phyloP scores from a whole-genome alignment of 2,888 invertebrate genomes.

The Diploptera punctata region DNA sequence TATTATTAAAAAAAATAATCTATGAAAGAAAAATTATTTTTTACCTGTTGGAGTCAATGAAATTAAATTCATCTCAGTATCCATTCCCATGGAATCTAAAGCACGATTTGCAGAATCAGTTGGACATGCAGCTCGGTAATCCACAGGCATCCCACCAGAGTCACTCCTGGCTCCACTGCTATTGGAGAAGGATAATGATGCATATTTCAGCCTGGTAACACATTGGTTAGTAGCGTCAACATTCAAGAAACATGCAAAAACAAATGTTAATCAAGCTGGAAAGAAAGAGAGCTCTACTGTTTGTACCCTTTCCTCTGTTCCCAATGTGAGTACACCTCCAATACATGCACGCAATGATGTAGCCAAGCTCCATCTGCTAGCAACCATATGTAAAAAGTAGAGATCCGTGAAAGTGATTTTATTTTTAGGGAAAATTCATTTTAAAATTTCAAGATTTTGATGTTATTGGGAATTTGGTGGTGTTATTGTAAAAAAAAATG shows the following conservation, averaged over 20 bases:
- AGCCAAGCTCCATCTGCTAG: too few relatives aligned
- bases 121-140: slow-evolving; percentile 39
- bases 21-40: background rate
- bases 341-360: too few relatives aligned
- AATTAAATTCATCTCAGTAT: slow-evolving; percentile 47
- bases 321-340: too few relatives aligned
- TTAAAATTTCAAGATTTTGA: too few relatives aligned
- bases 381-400: too few relatives aligned
- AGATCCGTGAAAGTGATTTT: too few relatives aligned
- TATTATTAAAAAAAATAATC: too few relatives aligned
- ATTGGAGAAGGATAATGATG: slow-evolving; percentile 66
- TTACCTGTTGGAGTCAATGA: slow-evolving; percentile 46
- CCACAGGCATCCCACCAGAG: slow-evolving; percentile 43
- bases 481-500: too few relatives aligned
- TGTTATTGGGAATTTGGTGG: too few relatives aligned
- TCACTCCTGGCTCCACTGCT: slow-evolving; percentile 47
- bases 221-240: slow-evolving; percentile 9
- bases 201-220: slow-evolving; percentile 63
- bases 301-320: too few relatives aligned
- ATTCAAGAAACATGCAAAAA: background rate
- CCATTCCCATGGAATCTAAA: slow-evolving; percentile 6
- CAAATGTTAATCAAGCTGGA: background rate
- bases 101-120: background rate
- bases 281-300: too few relatives aligned
- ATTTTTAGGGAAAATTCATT: too few relatives aligned